Evolutionary conservation across 2,113 vertebrate genomes (phyloP).

Genomic region (Ranitomeya imitator): DNA sequence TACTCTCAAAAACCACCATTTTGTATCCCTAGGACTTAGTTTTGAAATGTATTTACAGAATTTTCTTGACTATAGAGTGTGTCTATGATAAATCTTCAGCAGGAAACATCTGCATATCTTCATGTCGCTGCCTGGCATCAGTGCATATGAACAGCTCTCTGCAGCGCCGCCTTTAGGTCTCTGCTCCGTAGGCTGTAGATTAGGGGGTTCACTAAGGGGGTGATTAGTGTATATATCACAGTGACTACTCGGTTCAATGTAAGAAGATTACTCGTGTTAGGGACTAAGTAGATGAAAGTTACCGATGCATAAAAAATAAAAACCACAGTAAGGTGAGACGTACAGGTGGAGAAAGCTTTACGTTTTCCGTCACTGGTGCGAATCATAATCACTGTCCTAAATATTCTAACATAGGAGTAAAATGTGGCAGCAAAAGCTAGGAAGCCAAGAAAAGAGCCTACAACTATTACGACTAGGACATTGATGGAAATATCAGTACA

Average conservation of each 20-base stretch:
- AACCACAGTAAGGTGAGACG: slow-evolving; percentile 64
- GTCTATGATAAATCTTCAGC: background rate
- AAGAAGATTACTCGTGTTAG: slow-evolving; percentile 53
- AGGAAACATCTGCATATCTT: background rate
- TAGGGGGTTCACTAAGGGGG: slow-evolving; percentile 60
- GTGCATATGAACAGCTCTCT: background rate
- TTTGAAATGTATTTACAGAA: background rate
- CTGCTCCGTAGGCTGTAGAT: background rate
- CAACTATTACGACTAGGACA: background rate
- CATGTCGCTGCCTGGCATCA: background rate
- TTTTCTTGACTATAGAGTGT: background rate
- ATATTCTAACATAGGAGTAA: slow-evolving; percentile 60
- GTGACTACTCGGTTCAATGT: slow-evolving; percentile 61
- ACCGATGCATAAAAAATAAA: slow-evolving; percentile 63
- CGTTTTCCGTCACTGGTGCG: background rate
- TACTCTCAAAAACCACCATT: too few relatives aligned
- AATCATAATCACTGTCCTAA: slow-evolving; percentile 50
- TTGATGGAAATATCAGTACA: slow-evolving; percentile 57
- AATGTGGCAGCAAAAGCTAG: slow-evolving; percentile 21
- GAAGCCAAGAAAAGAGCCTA: background rate
- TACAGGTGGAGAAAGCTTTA: slow-evolving; percentile 67
- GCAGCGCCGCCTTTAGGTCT: slow-evolving; percentile 15
- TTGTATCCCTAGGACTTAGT: too few relatives aligned
- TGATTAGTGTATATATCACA: slow-evolving; percentile 63
- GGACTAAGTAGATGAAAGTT: slow-evolving; percentile 63